phyloP scores from a whole-genome alignment of 2,888 invertebrate genomes.

The Pyrocoelia pectoralis region DNA sequence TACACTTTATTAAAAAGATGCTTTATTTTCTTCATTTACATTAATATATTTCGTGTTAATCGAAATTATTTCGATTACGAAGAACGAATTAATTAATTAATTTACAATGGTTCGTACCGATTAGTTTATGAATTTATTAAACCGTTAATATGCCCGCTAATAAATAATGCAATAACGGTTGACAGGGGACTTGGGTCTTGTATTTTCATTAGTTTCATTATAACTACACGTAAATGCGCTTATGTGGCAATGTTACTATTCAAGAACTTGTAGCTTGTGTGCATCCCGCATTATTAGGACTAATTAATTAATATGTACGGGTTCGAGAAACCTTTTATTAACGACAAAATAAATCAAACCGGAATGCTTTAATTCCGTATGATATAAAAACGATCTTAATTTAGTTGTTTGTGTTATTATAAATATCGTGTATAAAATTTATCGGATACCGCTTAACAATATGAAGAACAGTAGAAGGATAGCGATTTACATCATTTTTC shows the following conservation, averaged over 20 bases:
- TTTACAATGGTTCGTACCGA: slow-evolving; percentile 4
- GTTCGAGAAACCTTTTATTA: slow-evolving; percentile 27
- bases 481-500: too few species aligned
- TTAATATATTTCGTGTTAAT: background rate
- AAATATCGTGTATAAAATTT: too few species aligned
- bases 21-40: background rate
- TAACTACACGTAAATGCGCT: slow-evolving; percentile 57
- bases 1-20: background rate
- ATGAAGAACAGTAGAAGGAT: too few species aligned
- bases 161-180: slow-evolving; percentile 28
- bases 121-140: slow-evolving; percentile 6
- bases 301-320: slow-evolving; percentile 41
- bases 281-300: slow-evolving; percentile 29
- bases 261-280: slow-evolving; percentile 29
- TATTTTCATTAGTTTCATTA: slow-evolving; percentile 56
- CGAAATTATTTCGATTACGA: background rate
- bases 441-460: too few species aligned
- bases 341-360: slow-evolving; percentile 10
- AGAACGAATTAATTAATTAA: background rate
- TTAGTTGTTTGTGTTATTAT: background rate
- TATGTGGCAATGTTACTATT: slow-evolving; percentile 39
- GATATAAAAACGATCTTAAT: background rate
- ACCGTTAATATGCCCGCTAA: slow-evolving; percentile 5
- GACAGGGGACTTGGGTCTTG: slow-evolving; percentile 28
- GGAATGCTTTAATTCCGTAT: background rate